Base-by-base conservation (phyloP, 2,797 vertebrate species). In the Paedocypris micromegethes region DNA sequence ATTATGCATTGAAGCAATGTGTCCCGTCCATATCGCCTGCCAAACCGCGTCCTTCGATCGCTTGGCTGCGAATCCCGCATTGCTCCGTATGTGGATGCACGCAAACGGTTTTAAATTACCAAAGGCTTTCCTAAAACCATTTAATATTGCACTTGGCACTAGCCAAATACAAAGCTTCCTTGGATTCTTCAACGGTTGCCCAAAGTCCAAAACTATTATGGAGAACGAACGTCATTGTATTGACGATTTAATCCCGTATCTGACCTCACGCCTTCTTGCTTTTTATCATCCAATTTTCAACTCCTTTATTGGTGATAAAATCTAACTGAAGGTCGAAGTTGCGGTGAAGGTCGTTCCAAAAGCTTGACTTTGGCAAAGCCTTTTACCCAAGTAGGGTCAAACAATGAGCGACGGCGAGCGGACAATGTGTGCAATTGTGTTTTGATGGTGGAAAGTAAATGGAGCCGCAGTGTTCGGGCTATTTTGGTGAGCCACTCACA, bases 401-500 rank as follows among this genome's bases (percentile, higher is more conserved):
- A 68, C 53, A 79, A 66, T 63, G 66, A 40, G 52, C 41, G 51
- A 51, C 6, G 37, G 49, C 59, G 4, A 52, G 73, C 48, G 69
- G 60, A 50, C 46, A 67, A 68, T 51, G 58, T 9, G 54, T 58
- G 64, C 60, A 67, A 42, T 74, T 42, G 70, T 78, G 68, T 8
- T 73, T 72, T 72, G 64, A 78, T 66, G 70, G 49, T 75, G 46
- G 42, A 50, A 68, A 66, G 73, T 74, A 72, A 57, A 71, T 66
- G 64, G 58, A 75, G 75, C 77, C 80, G 77, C 78, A 81, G 70
- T 60, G 64, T 76, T 62, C 52, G 44, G 69, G 76, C 84, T 87
- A 88, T 89, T 90, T 89, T 85, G 81, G 85, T 82, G 79, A 79
- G 67, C 83, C 84, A 87, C 79, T 90, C 85, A 85, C 73, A 82